These are phyloP conservation scores for Ctenochaetus hawaiiensis DNA, from an alignment of 2,797 vertebrate genomes.

Conservation along the genomic window DNA sequence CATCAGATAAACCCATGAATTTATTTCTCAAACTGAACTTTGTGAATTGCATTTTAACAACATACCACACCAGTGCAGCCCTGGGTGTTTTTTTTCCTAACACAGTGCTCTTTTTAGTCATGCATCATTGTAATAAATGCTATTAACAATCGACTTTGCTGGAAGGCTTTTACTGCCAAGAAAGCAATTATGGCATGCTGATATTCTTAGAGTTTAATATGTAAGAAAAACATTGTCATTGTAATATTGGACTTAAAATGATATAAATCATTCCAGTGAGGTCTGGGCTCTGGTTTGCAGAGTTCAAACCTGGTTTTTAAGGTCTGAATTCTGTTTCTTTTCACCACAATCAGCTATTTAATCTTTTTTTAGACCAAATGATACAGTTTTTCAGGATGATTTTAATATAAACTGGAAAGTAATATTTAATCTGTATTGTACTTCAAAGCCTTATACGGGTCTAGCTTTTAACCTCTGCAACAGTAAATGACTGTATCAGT, in stretches of 20 bases:
- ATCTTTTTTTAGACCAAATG: neutral
- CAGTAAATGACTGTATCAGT: neutral
- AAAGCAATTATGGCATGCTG: conserved; percentile 1
- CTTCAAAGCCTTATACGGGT: neutral
- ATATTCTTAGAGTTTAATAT: conserved; percentile 2
- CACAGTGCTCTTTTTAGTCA: conserved; percentile 6
- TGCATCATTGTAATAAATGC: conserved; percentile 13
- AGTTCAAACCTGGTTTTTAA: neutral
- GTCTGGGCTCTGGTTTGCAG: neutral
- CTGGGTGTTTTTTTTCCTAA: neutral
- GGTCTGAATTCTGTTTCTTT: conserved; percentile 4
- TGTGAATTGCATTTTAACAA: conserved; percentile 7
- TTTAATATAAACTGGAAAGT: neutral
- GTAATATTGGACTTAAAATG: neutral
- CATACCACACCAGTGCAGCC: conserved; percentile 9
- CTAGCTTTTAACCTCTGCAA: neutral
- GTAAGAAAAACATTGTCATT: conserved; percentile 4
- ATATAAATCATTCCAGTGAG: neutral
- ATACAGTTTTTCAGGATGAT: neutral
- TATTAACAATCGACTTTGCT: conserved; percentile 7
- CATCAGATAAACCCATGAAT: conserved; percentile 10
- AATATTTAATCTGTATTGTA: neutral
- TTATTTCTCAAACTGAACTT: neutral
- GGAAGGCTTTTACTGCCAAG: neutral
- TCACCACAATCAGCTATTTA: neutral